Base-by-base conservation (phyloP, 2,888 invertebrate genomes). In the Heliothis peltigera region DNA sequence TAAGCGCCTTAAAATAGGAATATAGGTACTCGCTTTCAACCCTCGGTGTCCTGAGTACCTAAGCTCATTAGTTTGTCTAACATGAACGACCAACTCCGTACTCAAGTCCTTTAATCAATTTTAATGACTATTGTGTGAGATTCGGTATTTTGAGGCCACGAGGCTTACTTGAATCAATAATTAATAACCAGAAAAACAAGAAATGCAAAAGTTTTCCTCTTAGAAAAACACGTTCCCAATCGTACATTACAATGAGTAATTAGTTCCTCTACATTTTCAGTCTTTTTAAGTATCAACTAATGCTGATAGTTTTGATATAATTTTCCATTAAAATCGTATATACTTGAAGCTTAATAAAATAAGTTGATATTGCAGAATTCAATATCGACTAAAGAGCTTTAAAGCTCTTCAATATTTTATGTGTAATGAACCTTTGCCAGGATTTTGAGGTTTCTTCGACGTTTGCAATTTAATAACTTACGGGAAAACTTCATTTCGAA, bases 21-120 rank as follows among this genome's bases (percentile, higher is more conserved):
- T 39, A n/a, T 39, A n/a, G n/a, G n/a, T n/a, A 39, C 39, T n/a
- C 39, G n/a, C n/a, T n/a, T 39, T 39, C 39, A 39, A n/a, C 39
- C 15, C 39, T 39, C 5, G 5, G n/a, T 12, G 10, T n/a, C n/a
- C n/a, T n/a, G n/a, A n/a, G n/a, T n/a, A n/a, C n/a, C n/a, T 39
- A 39, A 39, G 39, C 39, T 39, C 39, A 15, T 39, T 39, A 39
- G 39, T 39, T 39, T 15, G 15, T n/a, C n/a, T n/a, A n/a, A 39
- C 15, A 39, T 15, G n/a, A n/a, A 39, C 39, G 39, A 39, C 15
- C n/a, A 4, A 10, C 39, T n/a, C 4, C 25, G 39, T 4, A 5
- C 6, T 39, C 39, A n/a, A 39, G 39, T 15, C 35, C 15, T 35
- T 12, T 1, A 35, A 15, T 15, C 15, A n/a, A 4, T n/a, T 39